A percentile compares a stretch with the other conserved stretches of the same genome.
These are phyloP conservation scores for Drosophila nigricruria DNA, from an alignment of 2,888 invertebrate genomes.

Conservation along the genomic window DNA sequence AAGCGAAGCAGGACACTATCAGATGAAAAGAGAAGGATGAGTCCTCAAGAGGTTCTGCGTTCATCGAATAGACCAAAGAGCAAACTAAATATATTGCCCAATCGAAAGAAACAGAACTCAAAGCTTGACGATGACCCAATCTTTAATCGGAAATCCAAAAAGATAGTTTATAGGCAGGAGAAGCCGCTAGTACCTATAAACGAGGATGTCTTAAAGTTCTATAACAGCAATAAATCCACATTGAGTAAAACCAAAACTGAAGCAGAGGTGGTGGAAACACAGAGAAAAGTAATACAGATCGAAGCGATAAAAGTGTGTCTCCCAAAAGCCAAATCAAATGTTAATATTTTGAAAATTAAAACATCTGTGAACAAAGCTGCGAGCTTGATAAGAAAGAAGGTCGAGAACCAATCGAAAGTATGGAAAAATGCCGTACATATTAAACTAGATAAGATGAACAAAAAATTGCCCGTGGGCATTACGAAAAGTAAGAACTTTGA, in stretches of 20 bases:
- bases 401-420: background rate
- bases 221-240: background rate
- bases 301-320: background rate
- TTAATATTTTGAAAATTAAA: background rate
- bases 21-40: background rate
- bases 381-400: background rate
- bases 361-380: too few relatives aligned
- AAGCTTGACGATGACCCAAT: fast-evolving
- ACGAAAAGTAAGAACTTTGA: background rate
- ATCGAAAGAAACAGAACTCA: background rate
- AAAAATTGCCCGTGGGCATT: slow-evolving; percentile 1
- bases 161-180: background rate
- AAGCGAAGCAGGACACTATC: background rate
- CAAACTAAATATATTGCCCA: background rate
- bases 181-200: background rate
- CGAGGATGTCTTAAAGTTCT: background rate
- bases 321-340: background rate
- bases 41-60: background rate
- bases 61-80: slow-evolving; percentile 19
- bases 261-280: background rate
- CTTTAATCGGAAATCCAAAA: too few relatives aligned
- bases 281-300: background rate
- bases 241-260: too few relatives aligned
- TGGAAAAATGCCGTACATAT: slow-evolving; percentile 6
- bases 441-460: slow-evolving; percentile 4